Evolutionary conservation across 2,888 invertebrate species (phyloP), one percentile per base, ranked within the genome.

Genomic region (Aproaerema taeniolella): DNA sequence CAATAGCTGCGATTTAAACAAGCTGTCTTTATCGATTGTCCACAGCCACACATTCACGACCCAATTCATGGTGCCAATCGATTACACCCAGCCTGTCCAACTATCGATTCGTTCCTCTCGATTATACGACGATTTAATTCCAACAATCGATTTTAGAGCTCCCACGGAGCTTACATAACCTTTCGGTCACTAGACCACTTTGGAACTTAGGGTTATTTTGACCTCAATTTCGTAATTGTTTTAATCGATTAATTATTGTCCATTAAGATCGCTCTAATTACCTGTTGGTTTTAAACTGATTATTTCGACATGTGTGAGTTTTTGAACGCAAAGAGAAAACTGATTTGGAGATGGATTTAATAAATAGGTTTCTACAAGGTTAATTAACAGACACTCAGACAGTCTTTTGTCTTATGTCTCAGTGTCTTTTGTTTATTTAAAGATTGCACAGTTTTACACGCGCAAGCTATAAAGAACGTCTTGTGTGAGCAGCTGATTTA

Each of bases 131-230:
- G 50, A 54, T 53, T 58, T 45, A n/a, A 5, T 9, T n/a, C 52
- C 50, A 52, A 49, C 53, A 50, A 58, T 52, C 52, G 45, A 50
- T 46, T 52, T 59, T n/a, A n/a, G 52, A 62, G 53, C 52, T 54
- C 56, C 55, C 49, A 53, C 46, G 49, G 50, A 46, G 49, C 40
- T 74, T 68, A 64, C 57, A 50, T 64, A 67, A 70, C 39, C n/a
- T n/a, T n/a, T n/a, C 26, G 55, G 52, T 44, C 50, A 53, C 45
- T 53, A 56, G 50, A 58, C 58, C 45, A 60, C 47, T 61, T 64
- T 49, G 43, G 46, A 45, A 46, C 48, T 50, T 47, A 33, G 45
- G 39, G 46, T 45, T 55, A 52, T 41, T 41, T 28, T 36, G 60
- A 47, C 52, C 54, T 41, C 45, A 47, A 61, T 72, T 65, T 61